These are phyloP conservation scores for Rhizomys pruinosus DNA, from an alignment of 2,113 vertebrate genomes.

Conservation along the genomic window DNA sequence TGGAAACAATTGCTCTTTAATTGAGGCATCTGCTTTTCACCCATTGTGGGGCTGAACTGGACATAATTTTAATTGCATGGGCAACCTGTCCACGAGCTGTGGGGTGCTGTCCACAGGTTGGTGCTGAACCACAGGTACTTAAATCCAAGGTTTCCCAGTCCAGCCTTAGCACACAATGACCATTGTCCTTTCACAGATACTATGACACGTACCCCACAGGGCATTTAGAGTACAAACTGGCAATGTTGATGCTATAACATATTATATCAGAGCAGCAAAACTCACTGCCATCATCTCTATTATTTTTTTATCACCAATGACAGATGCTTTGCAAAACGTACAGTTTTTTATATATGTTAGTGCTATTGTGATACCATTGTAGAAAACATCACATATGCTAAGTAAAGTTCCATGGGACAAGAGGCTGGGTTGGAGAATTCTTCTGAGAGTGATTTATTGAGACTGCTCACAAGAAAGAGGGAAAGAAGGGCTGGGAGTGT, in stretches of 20 bases:
- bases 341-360: neutral
- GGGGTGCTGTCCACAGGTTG: neutral
- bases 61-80: slow-evolving; percentile 23
- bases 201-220: neutral
- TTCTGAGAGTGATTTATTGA: neutral
- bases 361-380: neutral
- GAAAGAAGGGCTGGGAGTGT: rapidly evolving
- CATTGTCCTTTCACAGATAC: neutral
- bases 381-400: neutral
- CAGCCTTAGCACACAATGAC: neutral
- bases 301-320: neutral
- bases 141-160: neutral
- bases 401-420: slow-evolving; percentile 18
- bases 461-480: neutral
- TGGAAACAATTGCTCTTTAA: slow-evolving; percentile 67
- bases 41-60: slow-evolving; percentile 36
- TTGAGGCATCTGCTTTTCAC: slow-evolving; percentile 58
- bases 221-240: slow-evolving; percentile 4
- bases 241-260: neutral
- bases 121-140: neutral
- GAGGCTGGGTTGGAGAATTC: neutral
- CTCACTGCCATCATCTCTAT: neutral
- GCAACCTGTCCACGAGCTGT: neutral
- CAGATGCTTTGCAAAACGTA: neutral
- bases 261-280: neutral